Evolutionary conservation across 2,113 vertebrate genomes (phyloP).

Genomic region (Myiopsitta monachus): DNA sequence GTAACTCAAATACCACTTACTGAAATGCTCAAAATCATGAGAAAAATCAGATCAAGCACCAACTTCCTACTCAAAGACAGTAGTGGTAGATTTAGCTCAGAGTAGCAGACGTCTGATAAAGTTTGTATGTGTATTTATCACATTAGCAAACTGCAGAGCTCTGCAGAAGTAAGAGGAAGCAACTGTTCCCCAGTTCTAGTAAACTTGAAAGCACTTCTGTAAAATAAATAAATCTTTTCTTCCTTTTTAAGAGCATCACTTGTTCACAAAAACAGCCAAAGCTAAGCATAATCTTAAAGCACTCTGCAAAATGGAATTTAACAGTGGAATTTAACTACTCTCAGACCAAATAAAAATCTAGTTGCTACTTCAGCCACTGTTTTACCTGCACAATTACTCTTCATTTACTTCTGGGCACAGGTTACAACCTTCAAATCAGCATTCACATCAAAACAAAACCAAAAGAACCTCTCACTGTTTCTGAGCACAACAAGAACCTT

Average conservation of each 20-base stretch:
- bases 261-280: not conserved
- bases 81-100: not conserved
- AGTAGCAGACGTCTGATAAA: not conserved
- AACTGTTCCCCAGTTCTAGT: not conserved
- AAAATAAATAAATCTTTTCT: not conserved
- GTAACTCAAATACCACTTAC: not conserved
- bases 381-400: not conserved
- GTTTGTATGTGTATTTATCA: not conserved
- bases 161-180: not conserved
- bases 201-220: not conserved
- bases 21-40: not conserved
- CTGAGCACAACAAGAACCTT: not conserved
- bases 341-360: not conserved
- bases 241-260: not conserved
- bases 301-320: not conserved
- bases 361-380: not conserved
- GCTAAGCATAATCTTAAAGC: not conserved
- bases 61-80: not conserved
- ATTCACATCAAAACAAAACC: not conserved
- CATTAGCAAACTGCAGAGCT: not conserved
- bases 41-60: not conserved
- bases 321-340: not conserved
- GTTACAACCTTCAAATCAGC: not conserved
- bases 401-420: not conserved
- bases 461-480: not conserved